phyloP scores from a whole-genome alignment of 2,888 invertebrate species.

The Drosophila setosimentum region DNA sequence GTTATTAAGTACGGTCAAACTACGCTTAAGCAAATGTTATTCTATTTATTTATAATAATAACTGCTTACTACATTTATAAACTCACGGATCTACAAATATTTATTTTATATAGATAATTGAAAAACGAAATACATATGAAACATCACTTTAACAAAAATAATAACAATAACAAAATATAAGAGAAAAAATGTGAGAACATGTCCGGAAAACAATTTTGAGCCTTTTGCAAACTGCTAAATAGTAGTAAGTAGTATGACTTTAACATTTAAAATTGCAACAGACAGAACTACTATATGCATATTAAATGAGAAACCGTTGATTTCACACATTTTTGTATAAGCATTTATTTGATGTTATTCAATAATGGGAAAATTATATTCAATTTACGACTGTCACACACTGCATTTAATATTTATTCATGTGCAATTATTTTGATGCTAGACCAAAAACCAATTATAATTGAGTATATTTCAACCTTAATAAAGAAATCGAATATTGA shows the following conservation, averaged over 20 bases:
- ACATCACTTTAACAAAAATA: background rate
- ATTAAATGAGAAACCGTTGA: background rate
- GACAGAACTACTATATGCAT: background rate
- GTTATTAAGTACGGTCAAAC: constrained; percentile 8
- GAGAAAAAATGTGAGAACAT: background rate
- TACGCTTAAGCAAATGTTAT: background rate
- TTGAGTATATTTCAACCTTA: background rate
- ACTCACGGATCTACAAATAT: background rate
- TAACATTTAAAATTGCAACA: background rate
- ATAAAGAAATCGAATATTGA: constrained; percentile 14
- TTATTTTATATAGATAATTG: background rate
- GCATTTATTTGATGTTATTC: background rate
- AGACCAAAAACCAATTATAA: constrained; percentile 1
- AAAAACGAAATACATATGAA: background rate
- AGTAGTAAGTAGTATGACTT: background rate
- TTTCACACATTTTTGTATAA: background rate
- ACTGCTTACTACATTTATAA: background rate
- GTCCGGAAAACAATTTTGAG: no score
- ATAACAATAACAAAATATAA: background rate
- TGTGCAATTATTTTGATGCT: constrained; percentile 27
- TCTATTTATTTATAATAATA: background rate
- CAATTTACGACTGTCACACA: background rate
- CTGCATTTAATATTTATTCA: constrained; percentile 1
- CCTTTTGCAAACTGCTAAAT: background rate
- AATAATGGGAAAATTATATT: background rate